Base-by-base conservation (phyloP, 2,888 invertebrate species). In the Dromius quadrimaculatus region DNA sequence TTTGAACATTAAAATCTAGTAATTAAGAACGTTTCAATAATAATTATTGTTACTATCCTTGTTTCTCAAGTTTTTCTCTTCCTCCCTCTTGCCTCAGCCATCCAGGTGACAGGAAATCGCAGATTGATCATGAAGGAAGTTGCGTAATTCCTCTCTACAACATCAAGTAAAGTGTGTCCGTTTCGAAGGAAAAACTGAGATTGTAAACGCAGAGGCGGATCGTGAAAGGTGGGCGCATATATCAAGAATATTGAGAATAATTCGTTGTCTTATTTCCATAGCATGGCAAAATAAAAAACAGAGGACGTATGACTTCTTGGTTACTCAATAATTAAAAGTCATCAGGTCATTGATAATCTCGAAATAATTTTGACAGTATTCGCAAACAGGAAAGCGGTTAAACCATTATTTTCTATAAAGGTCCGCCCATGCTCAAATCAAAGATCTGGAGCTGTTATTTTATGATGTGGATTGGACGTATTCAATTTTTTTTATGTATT, bases 41-140 rank as follows among this genome's bases (percentile, higher is more conserved):
- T 59, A 38, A 59, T 68, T 59, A 22, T 66, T 23, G 38, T 54
- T 23, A 17, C 15, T 32, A 11, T 54, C 15, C 50, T 65, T 36
- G 36, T 59, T 59, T 50, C 50, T 65, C 50, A 15, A 19, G 22
- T 50, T 32, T 50, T 20, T 57, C 38, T 54, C 38, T 28, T 50
- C 36, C 36, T 47, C 23, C 47, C n/a, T 13, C 13, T 3, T 3
- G 28, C 4, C 47, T 23, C 23, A 17, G 23, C 50, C 59, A 15
- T 57, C 54, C 66, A 66, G 54, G 57, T 66, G 66, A 66, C 66
- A 66, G 66, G 66, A 66, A 57, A 66, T 66, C 41, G 57, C 54
- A 66, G 66, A 66, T 66, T 54, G 66, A 54, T 66, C 54, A 15
- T 54, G 57, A 54, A 54, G 66, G 66, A 66, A 66, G 66, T 66